phyloP scores from a whole-genome alignment of 2,113 vertebrate species.

The Willisornis vidua region DNA sequence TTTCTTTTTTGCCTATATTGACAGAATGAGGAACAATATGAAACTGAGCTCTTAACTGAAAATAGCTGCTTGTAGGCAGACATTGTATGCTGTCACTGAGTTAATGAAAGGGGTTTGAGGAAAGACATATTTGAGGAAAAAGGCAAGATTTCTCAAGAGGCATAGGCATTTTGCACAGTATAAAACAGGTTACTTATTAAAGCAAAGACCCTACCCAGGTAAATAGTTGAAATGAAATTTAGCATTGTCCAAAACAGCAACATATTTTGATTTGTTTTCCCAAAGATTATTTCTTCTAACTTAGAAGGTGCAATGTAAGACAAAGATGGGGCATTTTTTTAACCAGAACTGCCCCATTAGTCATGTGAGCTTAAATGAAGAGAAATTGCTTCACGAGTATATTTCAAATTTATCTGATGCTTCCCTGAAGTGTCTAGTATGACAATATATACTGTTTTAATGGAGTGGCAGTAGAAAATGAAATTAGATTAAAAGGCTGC shows the following conservation, averaged over 20 bases:
- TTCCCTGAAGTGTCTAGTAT: neutral
- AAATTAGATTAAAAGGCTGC: neutral
- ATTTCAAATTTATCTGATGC: neutral
- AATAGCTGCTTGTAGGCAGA: neutral
- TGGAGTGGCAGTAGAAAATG: neutral
- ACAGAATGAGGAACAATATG: neutral
- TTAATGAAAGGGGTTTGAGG: neutral
- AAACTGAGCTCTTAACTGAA: neutral
- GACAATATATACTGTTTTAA: neutral
- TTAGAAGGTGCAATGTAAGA: neutral
- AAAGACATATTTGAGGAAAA: neutral
- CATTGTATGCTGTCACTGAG: neutral
- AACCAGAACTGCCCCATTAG: neutral
- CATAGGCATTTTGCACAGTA: neutral
- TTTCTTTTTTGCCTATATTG: neutral
- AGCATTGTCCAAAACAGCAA: neutral
- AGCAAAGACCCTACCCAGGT: neutral
- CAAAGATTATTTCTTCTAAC: neutral
- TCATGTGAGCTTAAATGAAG: neutral
- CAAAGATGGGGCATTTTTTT: neutral
- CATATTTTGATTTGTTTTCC: neutral
- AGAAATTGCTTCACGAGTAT: neutral
- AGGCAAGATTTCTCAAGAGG: neutral
- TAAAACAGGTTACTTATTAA: neutral
- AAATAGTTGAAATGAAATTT: neutral